These are phyloP conservation scores for Sinelater perroti DNA, from an alignment of 2,888 invertebrate genomes.

Conservation along the genomic window DNA sequence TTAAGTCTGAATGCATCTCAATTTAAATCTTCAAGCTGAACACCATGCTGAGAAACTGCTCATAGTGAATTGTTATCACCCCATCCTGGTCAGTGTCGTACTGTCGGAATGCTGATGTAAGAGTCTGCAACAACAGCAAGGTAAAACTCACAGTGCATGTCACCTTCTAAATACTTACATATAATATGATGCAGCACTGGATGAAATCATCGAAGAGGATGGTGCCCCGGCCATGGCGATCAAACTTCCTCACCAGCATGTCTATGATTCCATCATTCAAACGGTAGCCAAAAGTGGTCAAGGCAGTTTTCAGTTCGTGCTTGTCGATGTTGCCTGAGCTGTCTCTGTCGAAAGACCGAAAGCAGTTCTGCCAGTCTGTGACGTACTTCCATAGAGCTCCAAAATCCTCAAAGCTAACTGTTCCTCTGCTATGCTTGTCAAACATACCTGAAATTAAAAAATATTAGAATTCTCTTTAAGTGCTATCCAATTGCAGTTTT, in stretches of 20 bases:
- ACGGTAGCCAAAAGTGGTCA: slow-evolving; percentile 89
- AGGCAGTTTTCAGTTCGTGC: slow-evolving; percentile 87
- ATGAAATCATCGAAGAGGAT: slow-evolving; percentile 99
- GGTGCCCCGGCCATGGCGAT: slow-evolving; percentile 87
- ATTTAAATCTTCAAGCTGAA: slow-evolving; percentile 77
- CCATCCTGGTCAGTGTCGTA: slow-evolving; percentile 94
- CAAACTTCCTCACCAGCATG: slow-evolving; percentile 90
- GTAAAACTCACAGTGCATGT: background rate
- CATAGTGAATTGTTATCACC: slow-evolving; percentile 92
- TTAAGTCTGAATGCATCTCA: background rate
- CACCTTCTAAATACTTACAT: no score
- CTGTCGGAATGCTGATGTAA: slow-evolving; percentile 87
- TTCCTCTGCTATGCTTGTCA: slow-evolving; percentile 88
- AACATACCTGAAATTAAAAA: slow-evolving; percentile 79
- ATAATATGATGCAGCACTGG: slow-evolving; percentile 91
- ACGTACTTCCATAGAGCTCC: slow-evolving; percentile 97
- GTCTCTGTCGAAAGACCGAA: slow-evolving; percentile 92
- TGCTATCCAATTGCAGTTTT: background rate
- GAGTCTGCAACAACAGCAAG: slow-evolving; percentile 72
- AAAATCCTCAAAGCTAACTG: slow-evolving; percentile 95
- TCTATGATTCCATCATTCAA: slow-evolving; percentile 84
- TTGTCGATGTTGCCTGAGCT: slow-evolving; percentile 92
- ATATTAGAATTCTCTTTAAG: background rate
- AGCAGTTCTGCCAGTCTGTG: slow-evolving; percentile 97
- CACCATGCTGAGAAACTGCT: slow-evolving; percentile 94